Percentiles rank a stretch among this genome's conserved stretches.
Evolutionary conservation across 2,888 invertebrate genomes (phyloP).

Genomic region (Microchrysa polita): DNA sequence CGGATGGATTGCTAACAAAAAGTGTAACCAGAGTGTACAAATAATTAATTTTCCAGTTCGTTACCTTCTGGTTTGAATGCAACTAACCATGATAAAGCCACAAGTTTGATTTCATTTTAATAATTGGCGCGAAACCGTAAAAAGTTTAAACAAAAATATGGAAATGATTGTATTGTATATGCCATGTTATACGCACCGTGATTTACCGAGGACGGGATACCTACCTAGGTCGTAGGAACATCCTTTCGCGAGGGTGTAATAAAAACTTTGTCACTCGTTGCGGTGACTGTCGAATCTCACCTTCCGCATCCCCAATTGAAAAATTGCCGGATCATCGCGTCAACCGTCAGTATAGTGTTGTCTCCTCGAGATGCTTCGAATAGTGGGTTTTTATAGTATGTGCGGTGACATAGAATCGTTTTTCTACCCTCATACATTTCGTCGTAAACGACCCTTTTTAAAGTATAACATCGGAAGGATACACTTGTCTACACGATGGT

Average conservation of each 20-base stretch:
- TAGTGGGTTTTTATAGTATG: not conserved
- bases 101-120: conserved; percentile 46
- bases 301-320: conserved; percentile 1
- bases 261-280: conserved; percentile 1
- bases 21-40: conserved; percentile 38
- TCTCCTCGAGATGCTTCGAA: not conserved
- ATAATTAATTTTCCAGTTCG: conserved; percentile 47
- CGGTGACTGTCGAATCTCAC: not conserved
- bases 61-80: conserved; percentile 40
- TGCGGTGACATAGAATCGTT: not conserved
- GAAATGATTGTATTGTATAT: conserved; percentile 30
- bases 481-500: not conserved
- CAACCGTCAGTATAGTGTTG: too few species aligned
- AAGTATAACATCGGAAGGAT: conserved; percentile 11
- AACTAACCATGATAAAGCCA: conserved; percentile 45
- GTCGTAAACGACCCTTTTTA: not conserved
- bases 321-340: conserved; percentile 4
- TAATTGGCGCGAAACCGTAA: conserved; percentile 41
- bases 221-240: not conserved
- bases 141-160: conserved; percentile 45
- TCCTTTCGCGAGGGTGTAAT: not conserved
- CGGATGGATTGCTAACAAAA: not conserved
- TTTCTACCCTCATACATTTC: conserved; percentile 9
- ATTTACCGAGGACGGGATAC: not conserved
- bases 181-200: not conserved